Percentiles rank a stretch among this genome's conserved stretches.
Evolutionary conservation across 2,113 vertebrate species (phyloP).

Genomic region (Aepyceros melampus): DNA sequence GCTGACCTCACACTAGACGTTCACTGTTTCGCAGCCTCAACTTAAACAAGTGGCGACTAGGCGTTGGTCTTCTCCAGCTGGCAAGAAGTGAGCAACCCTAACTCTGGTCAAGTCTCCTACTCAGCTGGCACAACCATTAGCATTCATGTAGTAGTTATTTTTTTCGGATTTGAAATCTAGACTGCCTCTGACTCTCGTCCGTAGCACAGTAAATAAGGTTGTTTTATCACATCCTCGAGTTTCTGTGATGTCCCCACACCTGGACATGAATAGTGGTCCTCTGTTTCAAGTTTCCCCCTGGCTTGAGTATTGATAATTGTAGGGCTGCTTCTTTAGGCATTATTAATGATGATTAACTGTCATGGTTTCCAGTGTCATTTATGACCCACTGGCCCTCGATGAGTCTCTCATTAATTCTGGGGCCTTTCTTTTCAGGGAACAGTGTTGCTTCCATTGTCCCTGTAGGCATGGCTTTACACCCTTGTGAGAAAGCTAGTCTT

Average conservation of each 20-base stretch:
- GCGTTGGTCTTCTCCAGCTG: not conserved
- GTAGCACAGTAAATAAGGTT: not conserved
- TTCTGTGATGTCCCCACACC: not conserved
- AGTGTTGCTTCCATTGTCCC: constrained; percentile 26
- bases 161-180: not conserved
- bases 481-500: constrained; percentile 64
- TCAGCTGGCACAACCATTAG: not conserved
- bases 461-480: constrained; percentile 17
- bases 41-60: not conserved
- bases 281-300: not conserved
- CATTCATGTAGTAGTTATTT: not conserved
- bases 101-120: not conserved
- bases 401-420: constrained; percentile 55
- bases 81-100: not conserved
- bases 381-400: not conserved
- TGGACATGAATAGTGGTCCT: not conserved
- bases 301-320: not conserved
- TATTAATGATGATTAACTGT: not conserved
- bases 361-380: not conserved
- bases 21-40: not conserved
- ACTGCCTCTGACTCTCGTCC: not conserved
- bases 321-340: not conserved
- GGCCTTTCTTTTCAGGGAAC: constrained; percentile 5
- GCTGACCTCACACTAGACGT: not conserved
- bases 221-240: not conserved